Evolutionary conservation across 2,113 vertebrate species (phyloP), one percentile per base, ranked within the genome.

Genomic region (Scomber japonicus): DNA sequence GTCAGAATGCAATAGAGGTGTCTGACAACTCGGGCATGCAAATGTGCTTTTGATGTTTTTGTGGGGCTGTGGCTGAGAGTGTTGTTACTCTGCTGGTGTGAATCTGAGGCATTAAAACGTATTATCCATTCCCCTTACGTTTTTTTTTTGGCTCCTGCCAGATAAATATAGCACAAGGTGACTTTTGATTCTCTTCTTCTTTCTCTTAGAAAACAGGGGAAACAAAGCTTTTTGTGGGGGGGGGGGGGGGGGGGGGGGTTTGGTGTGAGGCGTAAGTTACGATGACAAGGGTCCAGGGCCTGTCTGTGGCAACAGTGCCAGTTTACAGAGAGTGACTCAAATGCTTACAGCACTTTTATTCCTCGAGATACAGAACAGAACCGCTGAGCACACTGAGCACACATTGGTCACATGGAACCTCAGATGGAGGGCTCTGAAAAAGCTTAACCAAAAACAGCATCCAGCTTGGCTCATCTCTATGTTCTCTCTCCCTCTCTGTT

Each of bases 351-450:
- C 71, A 61, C 82, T 73, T 88, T 86, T 90, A 86, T 89, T 92
- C 73, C 82, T 82, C 17, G 79, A 91, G 84, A 89, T 75, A 84
- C 76, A 82, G 81, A 91, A 78, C 84, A 78, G 77, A 86, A 73
- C 78, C 89, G 48, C 79, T 78, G 82, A 88, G 71, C 84, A 87
- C 89, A 84, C 84, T 75, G 88, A 90, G 91, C 87, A 78, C 90
- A 93, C 91, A 88, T 62, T 89, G 91, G 85, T 92, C 93, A 91
- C 92, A 92, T 93, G 92, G 90, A 89, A 49, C 72, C 89, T 93
- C 91, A 94, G 94, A 95, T 94, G 91, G 92, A 90, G 84, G 90
- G 91, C 89, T 92, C 88, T 89, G 92, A 95, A 94, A 88, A 89
- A 93, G 93, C 93, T 94, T 85, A 88, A 82, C 93, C 90, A 86